phyloP scores from a whole-genome alignment of 2,888 invertebrate genomes.

The Norana najaformis region DNA sequence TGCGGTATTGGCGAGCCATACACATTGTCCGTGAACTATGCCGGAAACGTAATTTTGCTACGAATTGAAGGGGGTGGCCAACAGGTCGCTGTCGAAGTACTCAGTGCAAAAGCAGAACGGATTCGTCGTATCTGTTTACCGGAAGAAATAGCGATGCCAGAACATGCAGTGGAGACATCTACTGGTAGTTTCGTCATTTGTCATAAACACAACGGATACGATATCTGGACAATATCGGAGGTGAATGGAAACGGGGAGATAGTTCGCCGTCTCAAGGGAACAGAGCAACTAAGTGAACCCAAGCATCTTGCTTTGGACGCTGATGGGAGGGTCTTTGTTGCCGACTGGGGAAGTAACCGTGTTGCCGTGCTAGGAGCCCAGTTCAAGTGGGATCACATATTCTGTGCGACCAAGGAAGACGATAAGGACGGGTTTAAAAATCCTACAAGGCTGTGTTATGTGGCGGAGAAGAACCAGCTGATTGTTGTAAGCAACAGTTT shows the following conservation, averaged over 20 bases:
- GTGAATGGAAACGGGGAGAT: not conserved
- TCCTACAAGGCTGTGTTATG: not conserved
- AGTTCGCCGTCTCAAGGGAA: not conserved
- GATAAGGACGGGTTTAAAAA: not conserved
- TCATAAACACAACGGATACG: not conserved
- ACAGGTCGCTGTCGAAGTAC: not conserved
- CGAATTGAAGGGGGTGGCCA: not conserved
- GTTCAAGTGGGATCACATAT: not conserved
- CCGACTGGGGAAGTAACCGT: not conserved
- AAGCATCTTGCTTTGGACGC: constrained; percentile 4
- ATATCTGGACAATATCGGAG: not conserved
- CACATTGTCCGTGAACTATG: not conserved
- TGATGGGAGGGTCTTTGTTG: not conserved
- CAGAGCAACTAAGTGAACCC: not conserved
- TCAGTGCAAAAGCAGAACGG: not conserved
- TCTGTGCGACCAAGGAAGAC: not conserved
- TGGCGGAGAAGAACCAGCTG: not conserved
- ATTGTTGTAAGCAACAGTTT: not conserved
- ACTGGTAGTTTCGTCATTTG: not conserved
- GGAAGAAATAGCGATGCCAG: not conserved
- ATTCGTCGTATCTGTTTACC: not conserved
- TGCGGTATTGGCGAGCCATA: not conserved
- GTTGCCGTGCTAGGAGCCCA: not conserved
- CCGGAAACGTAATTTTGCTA: not conserved
- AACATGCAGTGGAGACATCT: not conserved